These are phyloP conservation scores for Smittia aterrima DNA, from an alignment of 2,888 invertebrate species.

Conservation along the genomic window DNA sequence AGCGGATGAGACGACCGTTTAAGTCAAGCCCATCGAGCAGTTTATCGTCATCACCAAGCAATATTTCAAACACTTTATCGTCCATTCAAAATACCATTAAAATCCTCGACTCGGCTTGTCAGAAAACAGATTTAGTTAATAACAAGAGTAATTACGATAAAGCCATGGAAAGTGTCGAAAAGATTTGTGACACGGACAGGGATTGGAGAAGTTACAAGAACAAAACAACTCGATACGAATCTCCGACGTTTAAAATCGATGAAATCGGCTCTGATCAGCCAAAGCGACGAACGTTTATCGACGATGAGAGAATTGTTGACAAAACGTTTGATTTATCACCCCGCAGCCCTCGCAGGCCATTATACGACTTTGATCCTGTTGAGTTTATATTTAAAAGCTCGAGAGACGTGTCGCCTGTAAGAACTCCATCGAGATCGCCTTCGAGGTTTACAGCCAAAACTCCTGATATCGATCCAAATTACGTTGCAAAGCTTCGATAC, in stretches of 20 bases:
- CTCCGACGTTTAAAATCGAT: constrained; percentile 44
- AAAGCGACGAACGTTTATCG: neutral
- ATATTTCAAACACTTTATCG: constrained; percentile 47
- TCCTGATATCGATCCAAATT: constrained; percentile 30
- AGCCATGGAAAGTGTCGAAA: constrained; percentile 48
- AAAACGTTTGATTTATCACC: neutral
- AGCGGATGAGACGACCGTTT: constrained; percentile 17
- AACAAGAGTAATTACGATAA: constrained; percentile 51
- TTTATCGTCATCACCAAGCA: constrained; percentile 43
- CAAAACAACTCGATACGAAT: neutral
- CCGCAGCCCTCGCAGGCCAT: neutral
- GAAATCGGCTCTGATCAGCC: neutral
- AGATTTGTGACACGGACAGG: constrained; percentile 41
- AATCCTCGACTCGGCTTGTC: constrained; percentile 52
- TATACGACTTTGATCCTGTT: neutral
- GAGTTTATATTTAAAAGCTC: neutral
- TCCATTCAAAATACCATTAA: constrained; percentile 54
- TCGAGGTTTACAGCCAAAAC: neutral
- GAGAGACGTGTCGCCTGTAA: neutral
- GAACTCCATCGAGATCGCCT: neutral
- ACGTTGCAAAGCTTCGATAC: constrained; percentile 7
- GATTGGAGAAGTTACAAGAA: constrained; percentile 41
- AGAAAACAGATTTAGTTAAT: constrained; percentile 48
- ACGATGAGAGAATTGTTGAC: neutral
- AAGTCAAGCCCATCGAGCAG: constrained; percentile 28